phyloP scores from a whole-genome alignment of 2,797 vertebrate genomes.

The Paramormyrops hopkinsi region DNA sequence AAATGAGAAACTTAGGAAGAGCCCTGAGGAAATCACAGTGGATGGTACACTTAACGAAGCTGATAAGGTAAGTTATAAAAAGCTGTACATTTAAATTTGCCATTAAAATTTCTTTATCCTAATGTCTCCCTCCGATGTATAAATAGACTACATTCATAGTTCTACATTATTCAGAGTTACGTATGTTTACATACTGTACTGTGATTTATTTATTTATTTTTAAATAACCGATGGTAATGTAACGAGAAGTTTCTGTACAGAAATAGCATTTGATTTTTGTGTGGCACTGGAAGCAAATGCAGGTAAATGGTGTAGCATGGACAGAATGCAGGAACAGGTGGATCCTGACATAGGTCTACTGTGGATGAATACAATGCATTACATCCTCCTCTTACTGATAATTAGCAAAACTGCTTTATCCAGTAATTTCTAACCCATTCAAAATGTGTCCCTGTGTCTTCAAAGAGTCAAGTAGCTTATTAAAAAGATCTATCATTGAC shows the following conservation, averaged over 20 bases:
- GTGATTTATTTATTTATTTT: not conserved
- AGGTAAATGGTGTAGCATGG: not conserved
- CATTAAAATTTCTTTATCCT: not conserved
- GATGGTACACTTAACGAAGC: not conserved
- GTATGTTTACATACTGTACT: not conserved
- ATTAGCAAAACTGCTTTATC: not conserved
- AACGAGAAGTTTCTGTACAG: not conserved
- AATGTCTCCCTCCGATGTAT: not conserved
- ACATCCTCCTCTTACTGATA: not conserved
- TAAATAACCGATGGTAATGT: not conserved
- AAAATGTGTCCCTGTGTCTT: not conserved
- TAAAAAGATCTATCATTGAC: not conserved
- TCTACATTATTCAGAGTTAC: not conserved
- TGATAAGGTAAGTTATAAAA: conserved; percentile 7
- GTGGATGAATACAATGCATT: not conserved
- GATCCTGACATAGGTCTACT: not conserved
- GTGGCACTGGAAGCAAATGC: not conserved
- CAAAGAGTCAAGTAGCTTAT: not conserved
- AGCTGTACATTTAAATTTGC: not conserved
- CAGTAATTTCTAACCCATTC: not conserved
- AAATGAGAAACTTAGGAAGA: not conserved
- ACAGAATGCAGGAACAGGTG: not conserved
- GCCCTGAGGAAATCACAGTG: not conserved
- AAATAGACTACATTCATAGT: not conserved
- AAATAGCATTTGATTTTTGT: not conserved